Base-by-base conservation (phyloP, 1,140 invertebrate species). In the Diploscapter pachys region DNA sequence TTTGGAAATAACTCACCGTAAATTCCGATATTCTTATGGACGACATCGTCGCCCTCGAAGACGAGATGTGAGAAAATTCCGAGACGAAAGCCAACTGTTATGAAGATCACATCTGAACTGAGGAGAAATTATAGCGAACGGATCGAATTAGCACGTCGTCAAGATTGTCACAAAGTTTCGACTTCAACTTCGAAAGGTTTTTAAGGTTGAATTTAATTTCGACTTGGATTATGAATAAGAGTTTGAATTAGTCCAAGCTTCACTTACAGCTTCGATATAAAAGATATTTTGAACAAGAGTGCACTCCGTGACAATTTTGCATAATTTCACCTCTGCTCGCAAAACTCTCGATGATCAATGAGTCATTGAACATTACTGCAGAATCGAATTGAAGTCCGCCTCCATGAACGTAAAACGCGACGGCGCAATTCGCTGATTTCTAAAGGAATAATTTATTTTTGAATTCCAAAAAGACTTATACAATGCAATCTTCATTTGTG, bases 311-410 rank as follows among this genome's bases (percentile, higher is more conserved):
- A 31, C 31, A 31, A 11, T 54, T 53, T 48, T 8, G 63, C n/a
- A 54, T 55, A 63, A 63, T 50, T n/a, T 11, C 11, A 73, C 72
- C 72, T 55, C 67, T 59, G 54, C 59, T 66, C 4, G 59, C 73
- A 63, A 74, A 74, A 56, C 57, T 74, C 49, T 64, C 63, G 11
- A 74, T 4, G 31, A 74, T 13, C 61, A 51, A 66, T 31, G 54
- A 59, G 13, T 74, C 73, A 53, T 57, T 54, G 56, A 74, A 74
- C 64, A 69, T 74, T 4, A 73, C 72, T 3, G 73, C 61, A 0
- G 73, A 74, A 57, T 74, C 73, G 53, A 66, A 68, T 11, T 62
- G 8, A n/a, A 74, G 56, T 9, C 64, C 65, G 52, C 73, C 73
- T n/a, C 73, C 73, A 53, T 74, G 73, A 51, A 74, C 49, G 56